Evolutionary conservation across 2,888 invertebrate species (phyloP), one percentile per base, ranked within the genome.

Genomic region (Latrodectus elegans): DNA sequence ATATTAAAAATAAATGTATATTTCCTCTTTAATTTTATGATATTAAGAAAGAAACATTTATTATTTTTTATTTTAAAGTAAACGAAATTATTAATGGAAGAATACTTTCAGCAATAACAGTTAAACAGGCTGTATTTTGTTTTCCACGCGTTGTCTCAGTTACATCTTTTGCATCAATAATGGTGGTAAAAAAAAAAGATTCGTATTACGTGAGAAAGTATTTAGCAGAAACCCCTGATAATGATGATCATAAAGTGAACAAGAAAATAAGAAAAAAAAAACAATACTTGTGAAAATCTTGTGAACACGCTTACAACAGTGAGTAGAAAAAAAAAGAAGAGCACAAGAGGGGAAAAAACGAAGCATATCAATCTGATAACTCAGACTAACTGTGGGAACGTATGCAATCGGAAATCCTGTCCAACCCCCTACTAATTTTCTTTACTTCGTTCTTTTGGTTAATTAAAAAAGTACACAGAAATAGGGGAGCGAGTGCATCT

Each of bases 401-500:
- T 75, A 74, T 65, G 74, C 85, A 80, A 85, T 85, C 79, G 85
- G 85, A 85, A 79, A 85, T 85, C 85, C 85, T 85, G 85, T 80
- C 85, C 68, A 68, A 17, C 84, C 84, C 84, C 77, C 84, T 68
- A 51, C 84, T 78, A 77, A 71, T 77, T 83, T 84, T 84, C 70
- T 76, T 77, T 76, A 64, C 78, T 77, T 84, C 65, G 15, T 53
- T 71, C 71, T 64, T 72, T 71, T 15, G 64, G 65, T 73, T 67
- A 74, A 74, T 82, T 74, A 82, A 82, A 82, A 73, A 68, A 70
- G 26, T 55, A 79, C 49, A 53, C 65, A 70, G 65, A 65, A 80
- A 79, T 73, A 76, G 14, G 64, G 22, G 51, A 60, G 53, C 55
- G 73, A 84, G 74, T 74, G 73, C 74, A 70, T 64, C 51, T 52